These are phyloP conservation scores for Hassar affinis DNA, from an alignment of 2,113 vertebrate species.

Conservation along the genomic window DNA sequence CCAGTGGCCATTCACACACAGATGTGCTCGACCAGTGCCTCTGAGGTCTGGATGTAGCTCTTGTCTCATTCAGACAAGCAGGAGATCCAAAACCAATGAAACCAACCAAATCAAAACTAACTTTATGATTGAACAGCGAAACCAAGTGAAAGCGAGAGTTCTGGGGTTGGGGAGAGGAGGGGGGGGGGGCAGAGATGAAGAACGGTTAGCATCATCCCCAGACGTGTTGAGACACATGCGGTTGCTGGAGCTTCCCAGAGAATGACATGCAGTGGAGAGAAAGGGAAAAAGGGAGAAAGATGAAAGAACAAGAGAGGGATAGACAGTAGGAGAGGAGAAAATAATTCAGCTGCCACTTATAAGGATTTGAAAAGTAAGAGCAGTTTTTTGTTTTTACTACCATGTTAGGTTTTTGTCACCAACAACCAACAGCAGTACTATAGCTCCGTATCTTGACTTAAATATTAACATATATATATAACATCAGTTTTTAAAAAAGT, in stretches of 20 bases:
- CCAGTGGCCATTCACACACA: slow-evolving; percentile 79
- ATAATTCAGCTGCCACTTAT: slow-evolving; percentile 39
- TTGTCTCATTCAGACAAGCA: slow-evolving; percentile 49
- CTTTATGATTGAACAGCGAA: slow-evolving; percentile 16
- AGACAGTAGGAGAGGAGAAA: slow-evolving; percentile 29
- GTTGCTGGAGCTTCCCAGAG: slow-evolving; percentile 48
- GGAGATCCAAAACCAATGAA: slow-evolving; percentile 42
- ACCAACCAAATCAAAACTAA: slow-evolving; percentile 48
- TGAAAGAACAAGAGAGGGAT: slow-evolving; percentile 25
- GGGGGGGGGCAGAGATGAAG: neutral
- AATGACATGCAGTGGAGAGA: slow-evolving; percentile 49
- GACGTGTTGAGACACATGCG: slow-evolving; percentile 68
- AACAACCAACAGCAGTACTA: neutral
- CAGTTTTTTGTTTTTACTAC: slow-evolving; percentile 15
- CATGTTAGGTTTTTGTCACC: slow-evolving; percentile 15
- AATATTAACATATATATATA: slow-evolving; percentile 5
- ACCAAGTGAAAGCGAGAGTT: slow-evolving; percentile 19
- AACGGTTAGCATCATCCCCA: slow-evolving; percentile 56
- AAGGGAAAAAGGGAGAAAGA: slow-evolving; percentile 37
- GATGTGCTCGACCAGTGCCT: slow-evolving; percentile 83
- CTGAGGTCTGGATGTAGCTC: slow-evolving; percentile 62
- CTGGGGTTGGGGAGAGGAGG: neutral
- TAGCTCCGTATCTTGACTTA: neutral
- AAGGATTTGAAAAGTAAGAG: slow-evolving; percentile 35
- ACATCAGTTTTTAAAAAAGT: slow-evolving; percentile 38